Conservation (phyloP, 2,797 vertebrate genomes). For the Pseudochirops corinnae region DNA sequence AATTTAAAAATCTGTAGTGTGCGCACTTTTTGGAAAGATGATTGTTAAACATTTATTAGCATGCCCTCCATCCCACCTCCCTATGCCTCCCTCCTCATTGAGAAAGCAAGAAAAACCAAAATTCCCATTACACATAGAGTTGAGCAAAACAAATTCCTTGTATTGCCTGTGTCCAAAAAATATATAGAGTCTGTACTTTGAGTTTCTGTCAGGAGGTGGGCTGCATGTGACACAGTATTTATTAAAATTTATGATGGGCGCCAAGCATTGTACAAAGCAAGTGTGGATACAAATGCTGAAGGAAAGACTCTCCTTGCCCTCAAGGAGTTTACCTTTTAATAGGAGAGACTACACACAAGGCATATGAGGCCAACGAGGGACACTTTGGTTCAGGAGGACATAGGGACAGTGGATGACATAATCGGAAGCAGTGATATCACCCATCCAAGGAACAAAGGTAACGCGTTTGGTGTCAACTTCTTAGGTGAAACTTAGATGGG, state of each 20-base stretch:
- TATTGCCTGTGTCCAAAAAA: neutral
- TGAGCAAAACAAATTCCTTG: neutral
- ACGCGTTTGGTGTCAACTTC: neutral
- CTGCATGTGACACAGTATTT: neutral
- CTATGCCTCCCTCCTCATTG: neutral
- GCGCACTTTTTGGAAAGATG: neutral
- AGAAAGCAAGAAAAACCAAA: neutral
- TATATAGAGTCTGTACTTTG: neutral
- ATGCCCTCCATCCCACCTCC: neutral
- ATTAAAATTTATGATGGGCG: neutral
- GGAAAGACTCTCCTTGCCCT: too few species aligned
- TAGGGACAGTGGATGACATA: neutral
- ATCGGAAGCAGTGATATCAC: neutral
- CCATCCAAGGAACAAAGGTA: neutral
- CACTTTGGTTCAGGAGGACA: neutral
- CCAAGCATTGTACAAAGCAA: neutral
- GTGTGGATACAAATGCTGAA: neutral
- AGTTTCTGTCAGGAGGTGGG: neutral
- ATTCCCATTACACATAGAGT: neutral
- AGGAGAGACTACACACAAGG: neutral
- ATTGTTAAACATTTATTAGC: neutral
- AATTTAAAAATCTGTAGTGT: neutral
- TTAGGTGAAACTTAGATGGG: neutral
- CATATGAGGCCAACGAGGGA: neutral
- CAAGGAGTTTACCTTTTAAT: neutral